Evolutionary conservation across 2,888 invertebrate genomes (phyloP), one percentile per base, ranked within the genome.

Genomic region (Fragum sueziense): DNA sequence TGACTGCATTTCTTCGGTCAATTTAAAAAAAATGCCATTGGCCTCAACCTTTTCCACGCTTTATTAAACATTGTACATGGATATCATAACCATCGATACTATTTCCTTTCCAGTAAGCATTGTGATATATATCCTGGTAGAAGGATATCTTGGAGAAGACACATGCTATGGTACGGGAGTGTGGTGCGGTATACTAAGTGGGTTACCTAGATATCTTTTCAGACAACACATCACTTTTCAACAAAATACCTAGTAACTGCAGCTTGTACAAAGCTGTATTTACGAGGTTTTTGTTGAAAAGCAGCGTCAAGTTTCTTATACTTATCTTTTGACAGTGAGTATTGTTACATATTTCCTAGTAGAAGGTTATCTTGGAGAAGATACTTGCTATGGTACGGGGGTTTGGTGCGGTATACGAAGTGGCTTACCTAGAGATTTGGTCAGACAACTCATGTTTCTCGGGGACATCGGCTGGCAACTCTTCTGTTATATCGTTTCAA

Each of bases 381-480:
- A 82, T 41, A 77, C 62, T 34, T 83, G 76, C 59, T 71, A 41
- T 65, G 78, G 74, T 17, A 81, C 79, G 1, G 77, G 80, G 3
- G 74, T 76, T 1, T 79, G 79, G 79, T 79, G 80, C 57, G 77
- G 79, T 7, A 75, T 84, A 11, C 74, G 67, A 20, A 80, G 75
- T 31, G 70, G 76, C 31, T 33, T 75, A 14, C 59, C 59, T 0
- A 33, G 25, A 2, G n/a, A 72, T 14, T 57, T 33, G 3, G 52
- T 81, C 14, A 51, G 67, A 33, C 65, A 27, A 34, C 72, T 76
- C 79, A 81, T 84, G 79, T 81, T 70, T 34, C 41, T 80, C 2
- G 78, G 71, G 0, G 80, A 79, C 33, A 34, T 80, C 22, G 76
- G 51, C 11, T 81, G 81, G 80, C 76, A 81, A 51, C n/a, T 84